Evolutionary conservation across 2,113 vertebrate species (phyloP), one percentile per base, ranked within the genome.

Genomic region (Gila orcuttii): DNA sequence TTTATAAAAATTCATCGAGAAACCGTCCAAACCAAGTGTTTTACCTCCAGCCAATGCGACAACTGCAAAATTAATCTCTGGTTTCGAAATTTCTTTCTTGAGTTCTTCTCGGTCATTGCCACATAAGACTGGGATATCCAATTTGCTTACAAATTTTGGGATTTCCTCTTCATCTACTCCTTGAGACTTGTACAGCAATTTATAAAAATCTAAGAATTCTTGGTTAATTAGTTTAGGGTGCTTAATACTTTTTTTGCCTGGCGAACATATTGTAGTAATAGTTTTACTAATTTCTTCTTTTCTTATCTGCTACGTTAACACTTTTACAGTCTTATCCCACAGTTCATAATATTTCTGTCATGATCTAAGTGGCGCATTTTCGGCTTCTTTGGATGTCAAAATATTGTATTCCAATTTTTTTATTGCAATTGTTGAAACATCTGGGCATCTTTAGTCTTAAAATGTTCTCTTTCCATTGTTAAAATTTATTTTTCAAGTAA

Each of bases 81-180:
- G 25, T 55, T 57, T 57, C 6, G 25, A 57, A 31, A 57, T 66
- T 64, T 81, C 59, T 13, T 36, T 62, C 36, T 81, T 39, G 6
- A 31, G 42, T n/a, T 45, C 36, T 64, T 64, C 15, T 66, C 8
- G 4, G 21, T 39, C 31, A 25, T 59, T 15, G 17, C 59, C 52
- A 33, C 55, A 9, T 21, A 60, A 17, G 42, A 45, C 60, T 66
- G 79, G 39, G 15, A 81, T 66, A 17, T 60, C 45, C 39, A 50
- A n/a, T 47, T 25, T 66, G 21, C 42, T 25, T 28, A 81, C 23
- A 47, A 45, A 64, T 6, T n/a, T 42, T 64, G 8, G 31, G 4
- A 66, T 81, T 81, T 81, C 62, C 39, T 33, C 33, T 81, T 36
- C 33, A 15, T 66, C 21, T 62, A 45, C 60, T n/a, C 79, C 36